Evolutionary conservation across 2,797 vertebrate genomes (phyloP).

Genomic region (Enteromius anoplus): DNA sequence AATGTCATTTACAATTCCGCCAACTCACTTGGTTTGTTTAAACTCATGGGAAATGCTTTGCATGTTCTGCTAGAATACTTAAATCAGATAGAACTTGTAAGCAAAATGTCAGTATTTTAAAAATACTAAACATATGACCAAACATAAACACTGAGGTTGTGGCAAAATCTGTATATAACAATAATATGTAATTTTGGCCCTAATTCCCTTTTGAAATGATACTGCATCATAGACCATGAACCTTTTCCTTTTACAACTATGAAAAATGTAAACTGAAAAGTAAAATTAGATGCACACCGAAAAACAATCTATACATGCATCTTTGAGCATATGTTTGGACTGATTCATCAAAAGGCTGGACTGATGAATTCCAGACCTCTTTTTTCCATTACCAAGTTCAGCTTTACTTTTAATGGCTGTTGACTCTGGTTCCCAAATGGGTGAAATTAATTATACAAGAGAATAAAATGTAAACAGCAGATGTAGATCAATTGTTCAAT

Average conservation of each 20-base stretch:
- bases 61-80: constrained; percentile 10
- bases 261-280: not conserved
- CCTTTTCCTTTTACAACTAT: not conserved
- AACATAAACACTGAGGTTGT: constrained; percentile 14
- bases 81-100: constrained; percentile 26
- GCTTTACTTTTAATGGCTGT: constrained; percentile 41
- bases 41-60: constrained; percentile 19
- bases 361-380: constrained; percentile 43
- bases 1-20: constrained; percentile 36
- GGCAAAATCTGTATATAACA: not conserved
- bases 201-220: not conserved
- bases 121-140: not conserved
- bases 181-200: not conserved
- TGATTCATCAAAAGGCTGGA: constrained; percentile 41
- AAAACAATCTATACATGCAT: constrained; percentile 24
- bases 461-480: constrained; percentile 28
- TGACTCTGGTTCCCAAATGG: constrained; percentile 23
- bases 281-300: not conserved
- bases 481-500: constrained; percentile 30
- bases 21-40: constrained; percentile 29
- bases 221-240: not conserved
- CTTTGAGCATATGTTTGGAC: constrained; percentile 27
- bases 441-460: constrained; percentile 36
- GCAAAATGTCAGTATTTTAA: not conserved
- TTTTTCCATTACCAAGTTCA: constrained; percentile 44